Evolutionary conservation across 1,140 invertebrate genomes (phyloP).

Genomic region (Helicoverpa armigera): DNA sequence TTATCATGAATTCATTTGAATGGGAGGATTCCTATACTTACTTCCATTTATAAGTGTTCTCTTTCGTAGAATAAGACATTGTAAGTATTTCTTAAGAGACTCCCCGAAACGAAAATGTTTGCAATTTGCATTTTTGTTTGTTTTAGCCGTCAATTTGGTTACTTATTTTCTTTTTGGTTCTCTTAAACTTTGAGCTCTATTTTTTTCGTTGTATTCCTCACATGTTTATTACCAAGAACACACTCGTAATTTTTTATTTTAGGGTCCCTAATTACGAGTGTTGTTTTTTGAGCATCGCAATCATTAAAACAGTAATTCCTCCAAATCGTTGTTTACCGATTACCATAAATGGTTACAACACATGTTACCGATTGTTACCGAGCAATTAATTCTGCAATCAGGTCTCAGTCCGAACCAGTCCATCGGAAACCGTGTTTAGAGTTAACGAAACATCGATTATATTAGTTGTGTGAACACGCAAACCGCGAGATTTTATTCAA

Average conservation of each 20-base stretch:
- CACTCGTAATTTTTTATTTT: too few relatives aligned
- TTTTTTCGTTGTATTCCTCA: too few relatives aligned
- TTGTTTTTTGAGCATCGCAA: not conserved
- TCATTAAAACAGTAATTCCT: not conserved
- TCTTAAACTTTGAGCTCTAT: too few relatives aligned
- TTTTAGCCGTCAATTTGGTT: too few relatives aligned
- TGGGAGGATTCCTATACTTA: not conserved
- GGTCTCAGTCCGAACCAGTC: slow-evolving; percentile 36
- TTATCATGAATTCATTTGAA: not conserved
- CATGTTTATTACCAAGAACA: too few relatives aligned
- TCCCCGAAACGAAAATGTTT: too few relatives aligned
- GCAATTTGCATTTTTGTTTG: too few relatives aligned
- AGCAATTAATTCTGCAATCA: slow-evolving; percentile 40
- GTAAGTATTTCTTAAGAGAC: too few relatives aligned
- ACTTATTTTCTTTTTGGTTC: too few relatives aligned
- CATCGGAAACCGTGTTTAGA: slow-evolving; percentile 44
- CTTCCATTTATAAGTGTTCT: not conserved
- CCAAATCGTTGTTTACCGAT: slow-evolving; percentile 20
- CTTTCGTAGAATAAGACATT: too few relatives aligned
- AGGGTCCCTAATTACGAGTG: too few relatives aligned
- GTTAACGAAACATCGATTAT: slow-evolving; percentile 37
- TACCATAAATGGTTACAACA: slow-evolving; percentile 27
- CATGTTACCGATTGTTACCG: slow-evolving; percentile 41
- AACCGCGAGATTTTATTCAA: slow-evolving; percentile 24
- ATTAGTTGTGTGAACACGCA: slow-evolving; percentile 37